Percentiles rank a stretch among this genome's conserved stretches.
Evolutionary conservation across 2,113 vertebrate species (phyloP).

Genomic region (Entelurus aequoreus): DNA sequence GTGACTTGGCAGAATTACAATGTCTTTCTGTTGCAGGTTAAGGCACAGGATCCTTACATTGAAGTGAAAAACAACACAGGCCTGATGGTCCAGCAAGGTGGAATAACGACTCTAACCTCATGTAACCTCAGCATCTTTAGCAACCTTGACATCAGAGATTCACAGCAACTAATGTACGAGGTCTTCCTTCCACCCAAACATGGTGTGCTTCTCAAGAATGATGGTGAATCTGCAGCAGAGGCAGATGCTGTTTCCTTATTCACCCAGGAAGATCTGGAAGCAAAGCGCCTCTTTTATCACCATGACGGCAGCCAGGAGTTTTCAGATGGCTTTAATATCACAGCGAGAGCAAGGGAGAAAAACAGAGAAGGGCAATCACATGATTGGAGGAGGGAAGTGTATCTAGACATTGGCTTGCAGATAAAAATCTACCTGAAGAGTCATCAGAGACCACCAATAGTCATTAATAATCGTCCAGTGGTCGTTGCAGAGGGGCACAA

Average conservation of each 20-base stretch:
- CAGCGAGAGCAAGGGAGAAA: constrained; percentile 35
- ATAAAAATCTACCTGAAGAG: constrained; percentile 76
- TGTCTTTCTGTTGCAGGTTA: constrained; percentile 70
- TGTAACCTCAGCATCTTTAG: constrained; percentile 78
- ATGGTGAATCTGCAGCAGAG: constrained; percentile 37
- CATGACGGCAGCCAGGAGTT: constrained; percentile 62
- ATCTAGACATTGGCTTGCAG: constrained; percentile 62
- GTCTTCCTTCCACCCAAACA: constrained; percentile 72
- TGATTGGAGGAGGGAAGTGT: constrained; percentile 56
- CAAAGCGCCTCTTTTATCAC: constrained; percentile 68
- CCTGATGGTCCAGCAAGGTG: constrained; percentile 74
- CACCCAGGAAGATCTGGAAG: constrained; percentile 74
- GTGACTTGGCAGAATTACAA: not conserved
- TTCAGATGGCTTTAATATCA: constrained; percentile 9
- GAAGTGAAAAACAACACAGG: constrained; percentile 78
- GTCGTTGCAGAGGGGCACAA: constrained; percentile 79
- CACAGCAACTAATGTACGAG: constrained; percentile 72
- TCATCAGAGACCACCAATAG: constrained; percentile 64
- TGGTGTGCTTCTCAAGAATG: constrained; percentile 65
- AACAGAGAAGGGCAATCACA: constrained; percentile 27
- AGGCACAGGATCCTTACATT: constrained; percentile 77
- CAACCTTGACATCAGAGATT: constrained; percentile 81
- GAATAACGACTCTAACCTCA: constrained; percentile 59
- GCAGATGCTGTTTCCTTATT: constrained; percentile 50
- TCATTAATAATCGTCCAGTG: constrained; percentile 66